phyloP scores from a whole-genome alignment of 2,888 invertebrate genomes.

The Portevinia maculata region DNA sequence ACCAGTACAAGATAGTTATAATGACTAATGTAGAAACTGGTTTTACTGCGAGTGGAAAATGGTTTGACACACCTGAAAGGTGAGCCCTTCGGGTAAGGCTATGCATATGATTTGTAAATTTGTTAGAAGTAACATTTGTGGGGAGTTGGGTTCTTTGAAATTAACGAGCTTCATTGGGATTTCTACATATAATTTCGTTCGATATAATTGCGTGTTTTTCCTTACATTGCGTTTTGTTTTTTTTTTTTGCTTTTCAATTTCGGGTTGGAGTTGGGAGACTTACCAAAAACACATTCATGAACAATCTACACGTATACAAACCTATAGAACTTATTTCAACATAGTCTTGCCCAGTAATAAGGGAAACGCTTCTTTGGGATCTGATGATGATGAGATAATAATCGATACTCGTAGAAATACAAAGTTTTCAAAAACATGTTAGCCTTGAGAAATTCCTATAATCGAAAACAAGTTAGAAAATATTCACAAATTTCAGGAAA shows the following conservation, averaged over 20 bases:
- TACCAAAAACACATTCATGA: too few species aligned
- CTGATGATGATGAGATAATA: too few species aligned
- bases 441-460: too few species aligned
- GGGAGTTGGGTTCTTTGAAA: constrained; percentile 39
- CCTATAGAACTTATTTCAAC: too few species aligned
- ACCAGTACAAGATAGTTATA: constrained; percentile 28
- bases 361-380: too few species aligned
- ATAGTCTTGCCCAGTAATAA: too few species aligned
- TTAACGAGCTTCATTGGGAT: constrained; percentile 51
- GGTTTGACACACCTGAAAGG: constrained; percentile 59
- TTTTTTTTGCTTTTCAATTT: background rate
- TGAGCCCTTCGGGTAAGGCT: constrained; percentile 66
- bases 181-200: constrained; percentile 39
- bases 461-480: too few species aligned
- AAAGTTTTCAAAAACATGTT: too few species aligned
- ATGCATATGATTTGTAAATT: constrained; percentile 56
- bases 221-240: background rate
- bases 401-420: too few species aligned
- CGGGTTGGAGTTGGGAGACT: background rate
- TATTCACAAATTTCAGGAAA: too few species aligned
- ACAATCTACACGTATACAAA: too few species aligned
- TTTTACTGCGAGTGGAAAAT: constrained; percentile 40
- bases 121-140: constrained; percentile 16
- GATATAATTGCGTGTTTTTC: background rate
- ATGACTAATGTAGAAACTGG: constrained; percentile 67